phyloP scores from a whole-genome alignment of 2,113 vertebrate genomes.

The Cettia cetti region DNA sequence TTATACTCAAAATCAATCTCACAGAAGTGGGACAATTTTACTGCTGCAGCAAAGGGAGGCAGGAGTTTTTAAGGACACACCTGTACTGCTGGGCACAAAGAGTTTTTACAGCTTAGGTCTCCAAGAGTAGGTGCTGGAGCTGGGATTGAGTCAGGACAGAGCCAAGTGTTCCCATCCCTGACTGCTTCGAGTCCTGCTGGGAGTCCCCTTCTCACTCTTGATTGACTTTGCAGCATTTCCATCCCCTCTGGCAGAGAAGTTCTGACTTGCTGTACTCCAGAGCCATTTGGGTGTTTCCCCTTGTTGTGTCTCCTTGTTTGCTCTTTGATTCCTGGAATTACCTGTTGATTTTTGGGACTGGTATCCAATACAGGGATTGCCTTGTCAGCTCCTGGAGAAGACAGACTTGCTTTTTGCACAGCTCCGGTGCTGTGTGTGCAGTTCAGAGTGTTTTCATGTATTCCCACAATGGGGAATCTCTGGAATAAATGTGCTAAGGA shows the following conservation, averaged over 20 bases:
- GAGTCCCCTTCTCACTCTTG: neutral
- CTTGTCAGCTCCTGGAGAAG: neutral
- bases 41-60: neutral
- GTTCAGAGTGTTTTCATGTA: neutral
- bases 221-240: neutral
- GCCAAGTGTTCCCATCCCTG: neutral
- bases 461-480: neutral
- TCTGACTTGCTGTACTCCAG: neutral
- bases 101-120: neutral
- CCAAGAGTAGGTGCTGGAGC: accelerated
- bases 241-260: neutral
- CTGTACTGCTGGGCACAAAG: neutral
- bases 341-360: too few species aligned
- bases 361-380: accelerated
- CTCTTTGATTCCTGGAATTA: neutral
- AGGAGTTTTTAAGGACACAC: neutral
- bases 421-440: neutral
- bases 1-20: neutral
- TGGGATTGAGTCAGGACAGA: neutral
- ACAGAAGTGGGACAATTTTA: neutral
- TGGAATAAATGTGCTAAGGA: neutral
- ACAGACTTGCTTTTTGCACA: neutral
- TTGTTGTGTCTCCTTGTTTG: neutral
- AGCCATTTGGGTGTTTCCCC: neutral
- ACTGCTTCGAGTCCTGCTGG: accelerated